Conservation (phyloP, 2,888 invertebrate species). For the Tridacna gigas region DNA sequence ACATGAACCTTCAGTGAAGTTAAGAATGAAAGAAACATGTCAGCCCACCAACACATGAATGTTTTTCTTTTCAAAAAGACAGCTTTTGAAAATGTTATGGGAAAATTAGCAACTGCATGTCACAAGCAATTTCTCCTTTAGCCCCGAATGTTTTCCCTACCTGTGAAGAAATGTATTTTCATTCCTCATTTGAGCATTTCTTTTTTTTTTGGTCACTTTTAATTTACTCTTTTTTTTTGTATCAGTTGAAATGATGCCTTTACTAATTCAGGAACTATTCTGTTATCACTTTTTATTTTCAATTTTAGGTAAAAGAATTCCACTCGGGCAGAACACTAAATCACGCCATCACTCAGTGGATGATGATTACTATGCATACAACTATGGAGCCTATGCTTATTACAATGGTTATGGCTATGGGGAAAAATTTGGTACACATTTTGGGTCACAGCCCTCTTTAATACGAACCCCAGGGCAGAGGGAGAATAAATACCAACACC, state of each 20-base stretch:
- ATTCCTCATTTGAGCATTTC: no score
- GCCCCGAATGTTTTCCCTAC: not conserved
- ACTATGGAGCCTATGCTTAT: slow-evolving; percentile 71
- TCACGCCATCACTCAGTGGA: slow-evolving; percentile 82
- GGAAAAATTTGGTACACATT: slow-evolving; percentile 73
- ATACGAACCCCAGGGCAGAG: slow-evolving; percentile 72
- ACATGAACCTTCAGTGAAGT: no score
- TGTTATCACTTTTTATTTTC: no score
- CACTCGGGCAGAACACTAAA: slow-evolving; percentile 69
- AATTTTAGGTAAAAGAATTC: slow-evolving; percentile 70
- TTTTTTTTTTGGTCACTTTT: no score
- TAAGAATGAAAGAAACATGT: no score
- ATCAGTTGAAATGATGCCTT: no score
- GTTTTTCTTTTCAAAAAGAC: not conserved
- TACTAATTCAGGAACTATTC: no score
- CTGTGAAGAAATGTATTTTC: no score
- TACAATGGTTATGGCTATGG: slow-evolving; percentile 75
- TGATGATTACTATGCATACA: slow-evolving; percentile 77
- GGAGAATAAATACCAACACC: slow-evolving; percentile 79
- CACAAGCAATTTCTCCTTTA: not conserved
- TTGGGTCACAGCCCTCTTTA: slow-evolving; percentile 80
- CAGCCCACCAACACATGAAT: no score
- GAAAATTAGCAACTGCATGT: not conserved
- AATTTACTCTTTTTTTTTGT: no score
- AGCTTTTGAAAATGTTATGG: not conserved